Evolutionary conservation across 1,140 invertebrate species (phyloP).

Genomic region (Panulirus ornatus): DNA sequence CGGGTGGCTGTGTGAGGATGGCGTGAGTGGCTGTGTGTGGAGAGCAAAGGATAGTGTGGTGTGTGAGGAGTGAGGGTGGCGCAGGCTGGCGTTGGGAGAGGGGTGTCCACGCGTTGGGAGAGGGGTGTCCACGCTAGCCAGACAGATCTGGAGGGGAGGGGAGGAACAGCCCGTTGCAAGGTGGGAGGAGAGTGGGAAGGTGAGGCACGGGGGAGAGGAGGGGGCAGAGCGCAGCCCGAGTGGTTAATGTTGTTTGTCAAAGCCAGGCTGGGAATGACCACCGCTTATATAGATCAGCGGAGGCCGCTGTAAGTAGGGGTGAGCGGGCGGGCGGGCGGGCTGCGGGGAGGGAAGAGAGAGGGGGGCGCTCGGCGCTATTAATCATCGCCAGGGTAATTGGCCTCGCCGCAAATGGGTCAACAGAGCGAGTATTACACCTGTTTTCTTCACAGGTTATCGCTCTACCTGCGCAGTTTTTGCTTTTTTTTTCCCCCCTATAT

Average conservation of each 20-base stretch:
- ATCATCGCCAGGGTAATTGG: conserved; percentile 39
- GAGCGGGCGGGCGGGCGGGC: not conserved
- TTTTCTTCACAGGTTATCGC: conserved; percentile 27
- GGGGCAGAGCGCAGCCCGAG: too few relatives aligned
- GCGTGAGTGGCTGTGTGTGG: not conserved
- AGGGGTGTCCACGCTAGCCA: too few relatives aligned
- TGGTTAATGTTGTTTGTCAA: conserved; percentile 42
- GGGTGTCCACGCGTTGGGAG: not conserved
- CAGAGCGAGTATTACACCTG: conserved; percentile 12
- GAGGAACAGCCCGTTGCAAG: not conserved
- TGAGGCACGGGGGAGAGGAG: not conserved
- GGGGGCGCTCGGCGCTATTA: conserved; percentile 17
- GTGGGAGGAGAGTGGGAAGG: not conserved
- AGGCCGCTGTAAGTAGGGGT: conserved; percentile 32
- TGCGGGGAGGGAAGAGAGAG: conserved; percentile 18
- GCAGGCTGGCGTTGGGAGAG: not conserved
- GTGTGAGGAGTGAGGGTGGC: not conserved
- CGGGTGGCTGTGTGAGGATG: not conserved
- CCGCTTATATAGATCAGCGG: conserved; percentile 32
- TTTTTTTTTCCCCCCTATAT: conserved; percentile 3
- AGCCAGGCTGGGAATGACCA: conserved; percentile 1
- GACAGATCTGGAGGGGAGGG: not conserved
- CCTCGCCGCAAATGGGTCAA: conserved; percentile 46
- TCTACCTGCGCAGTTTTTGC: too few relatives aligned
- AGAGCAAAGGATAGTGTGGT: not conserved